phyloP scores from a whole-genome alignment of 2,888 invertebrate genomes.

The Shargacucullia verbasci region DNA sequence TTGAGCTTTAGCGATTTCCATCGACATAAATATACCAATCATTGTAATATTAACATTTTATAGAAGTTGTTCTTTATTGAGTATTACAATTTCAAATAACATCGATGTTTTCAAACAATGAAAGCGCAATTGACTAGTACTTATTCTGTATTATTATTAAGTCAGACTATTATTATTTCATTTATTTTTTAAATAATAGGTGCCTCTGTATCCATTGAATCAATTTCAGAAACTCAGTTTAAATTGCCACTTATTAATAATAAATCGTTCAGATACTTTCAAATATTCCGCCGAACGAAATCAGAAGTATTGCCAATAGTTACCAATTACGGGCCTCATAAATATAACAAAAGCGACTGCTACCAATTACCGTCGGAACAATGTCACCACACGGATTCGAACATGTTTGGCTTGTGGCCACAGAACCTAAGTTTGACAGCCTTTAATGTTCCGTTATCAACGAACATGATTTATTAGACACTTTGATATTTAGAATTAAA shows the following conservation, averaged over 20 bases:
- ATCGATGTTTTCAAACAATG: too few species aligned
- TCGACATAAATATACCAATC: constrained; percentile 5
- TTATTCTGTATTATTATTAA: too few species aligned
- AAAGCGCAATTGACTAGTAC: too few species aligned
- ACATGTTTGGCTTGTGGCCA: constrained; percentile 36
- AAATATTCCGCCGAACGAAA: constrained; percentile 21
- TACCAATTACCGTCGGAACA: constrained; percentile 49
- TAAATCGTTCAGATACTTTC: constrained; percentile 28
- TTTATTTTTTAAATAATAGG: too few species aligned
- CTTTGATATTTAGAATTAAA: constrained; percentile 26
- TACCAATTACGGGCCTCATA: constrained; percentile 41
- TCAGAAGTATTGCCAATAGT: constrained; percentile 43
- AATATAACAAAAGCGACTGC: constrained; percentile 52
- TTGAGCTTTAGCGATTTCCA: constrained; percentile 24
- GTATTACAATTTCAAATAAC: too few species aligned
- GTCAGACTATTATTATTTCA: too few species aligned
- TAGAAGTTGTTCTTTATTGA: too few species aligned
- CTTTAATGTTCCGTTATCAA: constrained; percentile 48
- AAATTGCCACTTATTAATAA: constrained; percentile 26
- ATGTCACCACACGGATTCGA: constrained; percentile 49
- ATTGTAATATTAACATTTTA: constrained; percentile 28
- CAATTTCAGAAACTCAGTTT: constrained; percentile 15
- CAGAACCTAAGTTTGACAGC: constrained; percentile 33
- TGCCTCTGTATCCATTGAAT: not conserved
- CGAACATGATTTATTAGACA: constrained; percentile 50